These are phyloP conservation scores for Phrynosoma blainvillii DNA, from an alignment of 2,113 vertebrate species.

Conservation along the genomic window DNA sequence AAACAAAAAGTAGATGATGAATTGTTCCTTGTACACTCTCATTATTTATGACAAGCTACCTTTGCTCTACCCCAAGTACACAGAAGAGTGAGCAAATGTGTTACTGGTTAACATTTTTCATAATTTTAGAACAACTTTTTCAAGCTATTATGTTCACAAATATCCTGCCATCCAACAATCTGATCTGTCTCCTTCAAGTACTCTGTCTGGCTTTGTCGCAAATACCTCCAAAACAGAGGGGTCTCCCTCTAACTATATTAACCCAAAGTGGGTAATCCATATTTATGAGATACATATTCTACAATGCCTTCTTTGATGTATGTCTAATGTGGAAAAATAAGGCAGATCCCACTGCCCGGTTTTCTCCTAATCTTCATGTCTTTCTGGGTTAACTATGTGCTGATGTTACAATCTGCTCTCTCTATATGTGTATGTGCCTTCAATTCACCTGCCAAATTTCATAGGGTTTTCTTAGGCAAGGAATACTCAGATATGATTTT, in stretches of 20 bases:
- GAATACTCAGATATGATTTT: no score
- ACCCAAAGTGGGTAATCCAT: not conserved
- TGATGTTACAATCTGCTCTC: not conserved
- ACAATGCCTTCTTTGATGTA: not conserved
- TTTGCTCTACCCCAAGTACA: not conserved
- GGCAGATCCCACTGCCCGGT: no score
- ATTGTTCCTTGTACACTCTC: not conserved
- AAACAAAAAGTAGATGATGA: no score
- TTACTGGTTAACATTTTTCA: not conserved
- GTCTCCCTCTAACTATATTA: no score
- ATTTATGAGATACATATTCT: not conserved
- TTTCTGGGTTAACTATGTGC: no score
- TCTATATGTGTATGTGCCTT: no score
- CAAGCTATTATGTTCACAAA: not conserved
- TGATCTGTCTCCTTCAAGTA: not conserved
- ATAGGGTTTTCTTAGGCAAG: no score
- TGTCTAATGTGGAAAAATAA: no score
- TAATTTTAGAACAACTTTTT: not conserved
- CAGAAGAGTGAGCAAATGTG: not conserved
- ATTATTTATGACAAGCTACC: not conserved
- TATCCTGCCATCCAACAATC: not conserved
- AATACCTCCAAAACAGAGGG: not conserved
- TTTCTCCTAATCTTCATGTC: no score
- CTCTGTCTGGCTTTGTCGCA: not conserved
- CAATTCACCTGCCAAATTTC: no score